Base-by-base conservation (phyloP, 2,113 vertebrate genomes). In the Clarias gariepinus region DNA sequence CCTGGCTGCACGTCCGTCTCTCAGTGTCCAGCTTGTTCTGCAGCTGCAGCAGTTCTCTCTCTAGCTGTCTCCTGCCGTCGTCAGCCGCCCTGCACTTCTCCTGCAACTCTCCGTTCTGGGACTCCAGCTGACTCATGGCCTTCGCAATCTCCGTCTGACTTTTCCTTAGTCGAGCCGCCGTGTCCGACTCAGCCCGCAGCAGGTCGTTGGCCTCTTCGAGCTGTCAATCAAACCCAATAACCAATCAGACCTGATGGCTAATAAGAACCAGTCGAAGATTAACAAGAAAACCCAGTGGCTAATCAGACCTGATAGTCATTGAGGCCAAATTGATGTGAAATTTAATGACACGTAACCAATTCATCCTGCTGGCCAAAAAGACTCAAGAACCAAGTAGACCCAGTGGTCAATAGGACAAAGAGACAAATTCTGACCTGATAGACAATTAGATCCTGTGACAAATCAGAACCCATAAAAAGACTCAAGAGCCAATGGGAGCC, bases 181-280 rank as follows among this genome's bases (percentile, higher is more conserved):
- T 98, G 93, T 99, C 98, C 0, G 98, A 98, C 93, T 99, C 98
- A 2, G 96, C 96, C 36, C 98, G 96, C 89, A 99, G 93, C 89
- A 98, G 94, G 93, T 97, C 97, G 78, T 99, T 99, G 87, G 98
- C 97, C 93, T 98, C 98, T 91, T 97, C 96, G 92, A 99, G 94
- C 98, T 99, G 91, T 90, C 58, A 63, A 85, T 61, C 33, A 82
- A 10, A 82, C 15, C 23, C 78, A 55, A 23, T 71, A 4, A 21
- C 21, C 28, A 36, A 55, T 83, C 28, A 60, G 55, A 77, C 15
- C 36, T 18, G 16, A 36, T 53, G 55, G 12, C 53, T 28, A 58
- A 8, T 12, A 41, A 63, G 5, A 47, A 63, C 15, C 58, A 81
- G 25, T 55, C 23, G 8, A 7, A 47, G 19, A n/a, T 7, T n/a